Evolutionary conservation across 2,113 vertebrate genomes (phyloP).

Genomic region (Jaculus jaculus): DNA sequence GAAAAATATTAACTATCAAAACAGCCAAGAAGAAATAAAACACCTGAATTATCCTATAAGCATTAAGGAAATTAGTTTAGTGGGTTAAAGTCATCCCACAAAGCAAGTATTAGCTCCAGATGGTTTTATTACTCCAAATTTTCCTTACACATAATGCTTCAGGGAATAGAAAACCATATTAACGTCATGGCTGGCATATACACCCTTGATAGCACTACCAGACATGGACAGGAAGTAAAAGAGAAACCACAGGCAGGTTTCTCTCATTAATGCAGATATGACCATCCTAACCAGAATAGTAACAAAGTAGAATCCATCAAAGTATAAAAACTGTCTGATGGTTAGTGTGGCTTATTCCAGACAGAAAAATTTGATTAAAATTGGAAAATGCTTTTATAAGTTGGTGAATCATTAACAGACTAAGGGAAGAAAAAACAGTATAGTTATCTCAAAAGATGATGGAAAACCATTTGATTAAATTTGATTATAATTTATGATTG

Average conservation of each 20-base stretch:
- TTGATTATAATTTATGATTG: neutral
- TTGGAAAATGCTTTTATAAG: neutral
- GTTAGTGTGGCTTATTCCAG: neutral
- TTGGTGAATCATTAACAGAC: neutral
- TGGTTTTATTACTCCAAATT: slow-evolving; percentile 9
- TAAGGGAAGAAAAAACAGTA: neutral
- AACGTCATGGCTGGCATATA: neutral
- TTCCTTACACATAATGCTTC: neutral
- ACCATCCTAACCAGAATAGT: neutral
- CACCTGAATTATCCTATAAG: neutral
- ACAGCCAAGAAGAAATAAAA: slow-evolving; percentile 14
- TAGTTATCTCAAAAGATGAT: neutral
- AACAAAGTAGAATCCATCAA: neutral
- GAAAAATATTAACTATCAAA: slow-evolving; percentile 51
- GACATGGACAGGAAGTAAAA: neutral
- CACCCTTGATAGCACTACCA: neutral
- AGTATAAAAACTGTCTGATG: neutral
- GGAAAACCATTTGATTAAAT: neutral
- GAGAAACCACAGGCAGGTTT: neutral
- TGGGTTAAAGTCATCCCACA: slow-evolving; percentile 31
- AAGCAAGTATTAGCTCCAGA: neutral
- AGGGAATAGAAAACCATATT: neutral
- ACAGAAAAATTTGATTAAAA: slow-evolving; percentile 11
- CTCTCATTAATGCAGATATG: neutral
- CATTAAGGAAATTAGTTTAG: slow-evolving; percentile 47